Base-by-base conservation (phyloP, 2,888 invertebrate species). In the Tiliacea citrago region DNA sequence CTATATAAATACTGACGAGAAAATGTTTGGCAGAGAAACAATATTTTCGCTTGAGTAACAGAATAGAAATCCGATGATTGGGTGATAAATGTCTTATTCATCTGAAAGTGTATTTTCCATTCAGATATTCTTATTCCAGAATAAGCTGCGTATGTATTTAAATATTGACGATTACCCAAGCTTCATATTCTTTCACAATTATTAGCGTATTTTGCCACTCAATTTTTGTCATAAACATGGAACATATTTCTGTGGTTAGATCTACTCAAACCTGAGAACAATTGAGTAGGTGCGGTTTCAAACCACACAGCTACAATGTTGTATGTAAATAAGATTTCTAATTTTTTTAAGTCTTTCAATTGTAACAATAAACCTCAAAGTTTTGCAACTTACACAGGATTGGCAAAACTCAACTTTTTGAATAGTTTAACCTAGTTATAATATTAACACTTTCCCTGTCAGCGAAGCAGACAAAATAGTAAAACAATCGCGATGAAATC, bases 271-370 rank as follows among this genome's bases (percentile, higher is more conserved):
- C 9, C 16, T 21, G 53, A 57, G 49, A 35, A 75, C n/a, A 49
- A 66, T 6, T 21, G 45, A 8, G n/a, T 49, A 10, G 42, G 35
- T 60, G 24, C 24, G 3, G 39, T 60, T 18, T 16, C 7, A 57
- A 72, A 42, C 60, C 21, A 60, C 21, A 60, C 1, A 49, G 12
- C 39, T 8, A 66, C 72, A 55, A 65, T 65, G 18, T 65, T 29
- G 24, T 42, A 79, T 75, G 55, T 65, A 66, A 79, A 74, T 74
- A 62, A 35, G 73, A 73, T n/a, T n/a, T n/a, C n/a, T n/a, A n/a
- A 78, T 77, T 73, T 29, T 62, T 42, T 75, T 67, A 62, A 67
- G 61, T 75, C n/a, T 75, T 75, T 61, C 79, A 55, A 55, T 61
- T 9, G 24, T 45, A 58, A 77, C 65, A 73, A 79, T 73, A 77